Evolutionary conservation across 1,140 invertebrate genomes (phyloP), one percentile per base, ranked within the genome.

Genomic region (Penaeus chinensis): DNA sequence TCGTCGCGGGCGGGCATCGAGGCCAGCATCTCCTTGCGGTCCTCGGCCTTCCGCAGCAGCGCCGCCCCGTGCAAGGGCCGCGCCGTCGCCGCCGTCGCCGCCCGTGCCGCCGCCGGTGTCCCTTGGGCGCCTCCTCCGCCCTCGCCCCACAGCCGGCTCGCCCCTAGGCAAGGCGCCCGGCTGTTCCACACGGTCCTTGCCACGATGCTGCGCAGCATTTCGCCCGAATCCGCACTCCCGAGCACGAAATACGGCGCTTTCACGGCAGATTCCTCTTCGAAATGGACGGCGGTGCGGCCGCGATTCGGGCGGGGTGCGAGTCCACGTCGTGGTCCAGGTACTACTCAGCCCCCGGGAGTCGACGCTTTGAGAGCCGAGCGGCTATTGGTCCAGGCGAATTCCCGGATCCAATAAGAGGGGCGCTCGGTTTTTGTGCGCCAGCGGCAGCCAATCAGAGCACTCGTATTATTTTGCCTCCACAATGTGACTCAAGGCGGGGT

Each of bases 1-100:
- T 95, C 94, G 90, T 96, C 95, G 89, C 92, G 92, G 84, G 91
- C 92, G 62, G 94, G 95, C 90, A 94, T 90, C 37, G 93, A 94
- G 61, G 92, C 92, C 65, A 94, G 89, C 93, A 94, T 93, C 91
- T 93, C 92, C 91, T 93, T 93, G 24, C 93, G 92, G 90, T 95
- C 95, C 91, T 93, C 93, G 19, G 91, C 93, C 91, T 94, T 94
- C 32, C 18, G 22, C 32, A 65, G 62, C 65, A 37, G n/a, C 54
- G 32, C 54, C 54, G 54, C 54, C 54, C 54, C 54, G 54, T 54
- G 54, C 54, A 54, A 54, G 54, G 54, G 54, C 54, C 54, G 54
- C 54, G 54, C 16, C 54, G 47, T 54, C 8, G 74, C 60, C 61
- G 27, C 32, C 65, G 27, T 84, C 81, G 74, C 83, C 62, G 60